A percentile compares a stretch with the other conserved stretches of the same genome.
Conservation (phyloP, 1,140 invertebrate genomes). For the Drosophila navojoa region DNA sequence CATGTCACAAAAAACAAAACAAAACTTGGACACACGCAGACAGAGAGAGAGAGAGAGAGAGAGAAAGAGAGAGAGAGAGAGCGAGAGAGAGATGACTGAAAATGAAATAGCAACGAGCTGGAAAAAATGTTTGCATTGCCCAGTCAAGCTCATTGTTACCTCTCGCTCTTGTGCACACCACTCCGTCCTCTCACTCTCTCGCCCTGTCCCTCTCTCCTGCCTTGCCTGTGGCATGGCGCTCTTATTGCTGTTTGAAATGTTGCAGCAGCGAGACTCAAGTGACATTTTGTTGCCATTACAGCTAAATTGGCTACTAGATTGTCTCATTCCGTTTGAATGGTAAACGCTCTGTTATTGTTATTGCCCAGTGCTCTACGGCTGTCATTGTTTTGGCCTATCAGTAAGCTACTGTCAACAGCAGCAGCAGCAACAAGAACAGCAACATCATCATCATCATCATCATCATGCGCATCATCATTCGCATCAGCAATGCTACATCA, state of each 20-base stretch:
- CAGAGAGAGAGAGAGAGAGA: slow-evolving; percentile 26
- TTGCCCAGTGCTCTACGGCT: slow-evolving; percentile 39
- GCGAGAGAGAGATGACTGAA: slow-evolving; percentile 19
- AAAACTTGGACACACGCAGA: slow-evolving; percentile 4
- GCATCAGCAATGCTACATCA: slow-evolving; percentile 1
- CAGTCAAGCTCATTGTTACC: slow-evolving; percentile 26
- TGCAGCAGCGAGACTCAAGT: slow-evolving; percentile 40
- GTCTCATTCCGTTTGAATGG: slow-evolving; percentile 70
- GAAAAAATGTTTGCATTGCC: slow-evolving; percentile 53
- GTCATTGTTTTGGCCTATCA: slow-evolving; percentile 17
- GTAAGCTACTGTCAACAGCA: slow-evolving; percentile 29
- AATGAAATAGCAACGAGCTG: slow-evolving; percentile 54
- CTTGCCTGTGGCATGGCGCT: neutral
- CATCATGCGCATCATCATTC: slow-evolving; percentile 21
- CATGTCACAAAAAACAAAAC: slow-evolving; percentile 17
- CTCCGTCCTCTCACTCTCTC: neutral
- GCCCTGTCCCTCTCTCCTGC: neutral
- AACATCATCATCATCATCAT: slow-evolving; percentile 13
- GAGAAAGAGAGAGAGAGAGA: neutral
- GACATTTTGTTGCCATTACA: slow-evolving; percentile 77
- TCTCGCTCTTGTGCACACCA: neutral
- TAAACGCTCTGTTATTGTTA: slow-evolving; percentile 79
- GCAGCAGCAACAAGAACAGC: slow-evolving; percentile 19
- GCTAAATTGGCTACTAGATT: slow-evolving; percentile 77
- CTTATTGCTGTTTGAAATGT: slow-evolving; percentile 51